phyloP scores from a whole-genome alignment of 2,888 invertebrate species.

The Neria commutata region DNA sequence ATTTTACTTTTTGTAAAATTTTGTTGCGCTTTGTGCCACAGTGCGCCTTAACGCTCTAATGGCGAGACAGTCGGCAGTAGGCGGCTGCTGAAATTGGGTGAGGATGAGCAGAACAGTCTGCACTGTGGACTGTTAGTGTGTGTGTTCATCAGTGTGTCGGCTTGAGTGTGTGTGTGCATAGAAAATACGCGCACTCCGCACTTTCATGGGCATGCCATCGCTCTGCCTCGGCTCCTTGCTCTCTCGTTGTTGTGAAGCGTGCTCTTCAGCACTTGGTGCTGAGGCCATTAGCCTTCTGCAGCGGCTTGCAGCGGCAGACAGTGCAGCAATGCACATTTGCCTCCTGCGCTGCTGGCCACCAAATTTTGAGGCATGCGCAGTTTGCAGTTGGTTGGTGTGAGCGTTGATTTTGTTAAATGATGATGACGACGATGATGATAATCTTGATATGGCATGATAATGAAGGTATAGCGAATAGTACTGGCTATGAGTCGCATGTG shows the following conservation, averaged over 20 bases:
- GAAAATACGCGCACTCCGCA: conserved; percentile 11
- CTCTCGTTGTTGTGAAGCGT: not conserved
- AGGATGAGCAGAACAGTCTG: conserved; percentile 6
- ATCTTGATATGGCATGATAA: too few relatives aligned
- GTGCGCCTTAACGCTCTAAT: too few relatives aligned
- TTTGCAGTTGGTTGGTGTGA: not conserved
- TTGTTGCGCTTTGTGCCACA: too few relatives aligned
- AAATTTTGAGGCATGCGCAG: not conserved
- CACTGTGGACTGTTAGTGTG: too few relatives aligned
- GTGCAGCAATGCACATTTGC: not conserved
- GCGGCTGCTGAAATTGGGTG: conserved; percentile 16
- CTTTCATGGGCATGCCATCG: conserved; percentile 2
- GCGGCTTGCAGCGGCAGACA: conserved; percentile 14
- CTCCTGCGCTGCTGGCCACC: not conserved
- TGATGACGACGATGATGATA: too few relatives aligned
- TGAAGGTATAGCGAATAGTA: not conserved
- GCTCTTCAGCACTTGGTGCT: not conserved
- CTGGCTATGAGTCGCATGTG: not conserved
- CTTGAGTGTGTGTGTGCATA: conserved; percentile 6
- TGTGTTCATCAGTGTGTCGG: not conserved
- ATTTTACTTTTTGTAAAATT: too few relatives aligned
- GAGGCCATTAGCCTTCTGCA: conserved; percentile 30
- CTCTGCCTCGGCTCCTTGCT: not conserved
- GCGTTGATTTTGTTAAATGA: not conserved
- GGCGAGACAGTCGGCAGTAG: too few relatives aligned